A percentile compares a stretch with the other conserved stretches of the same genome.
Conservation (phyloP, 2,888 invertebrate species). For the Drosophila helvetica region DNA sequence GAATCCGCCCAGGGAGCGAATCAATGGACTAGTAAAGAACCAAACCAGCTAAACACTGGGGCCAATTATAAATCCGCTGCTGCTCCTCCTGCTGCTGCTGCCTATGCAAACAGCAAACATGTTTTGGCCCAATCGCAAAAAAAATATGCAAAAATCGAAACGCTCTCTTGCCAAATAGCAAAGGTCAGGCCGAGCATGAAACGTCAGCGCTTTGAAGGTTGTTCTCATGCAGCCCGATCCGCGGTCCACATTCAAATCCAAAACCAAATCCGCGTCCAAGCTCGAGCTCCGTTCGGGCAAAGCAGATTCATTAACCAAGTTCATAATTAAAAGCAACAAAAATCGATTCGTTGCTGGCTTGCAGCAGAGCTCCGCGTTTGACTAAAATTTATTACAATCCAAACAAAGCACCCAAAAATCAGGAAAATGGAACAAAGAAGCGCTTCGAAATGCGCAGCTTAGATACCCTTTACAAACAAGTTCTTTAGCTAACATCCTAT, state of each 20-base stretch:
- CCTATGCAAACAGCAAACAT: conserved; percentile 63
- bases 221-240: conserved; percentile 69
- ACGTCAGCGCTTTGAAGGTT: conserved; percentile 67
- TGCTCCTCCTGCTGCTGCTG: conserved; percentile 25
- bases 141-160: conserved; percentile 72
- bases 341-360: conserved; percentile 62
- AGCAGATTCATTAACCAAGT: conserved; percentile 51
- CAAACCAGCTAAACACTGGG: conserved; percentile 10
- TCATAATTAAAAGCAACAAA: conserved; percentile 60
- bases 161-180: conserved; percentile 60
- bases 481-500: neutral
- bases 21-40: conserved; percentile 24
- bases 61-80: conserved; percentile 37
- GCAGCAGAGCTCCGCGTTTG: conserved; percentile 43
- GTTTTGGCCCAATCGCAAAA: conserved; percentile 32
- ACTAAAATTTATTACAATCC: conserved; percentile 59
- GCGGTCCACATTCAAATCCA: conserved; percentile 54
- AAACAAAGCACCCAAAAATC: conserved; percentile 33
- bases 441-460: neutral
- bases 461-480: neutral
- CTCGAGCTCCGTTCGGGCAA: conserved; percentile 26
- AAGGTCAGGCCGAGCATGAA: conserved; percentile 66
- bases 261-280: conserved; percentile 2
- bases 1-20: conserved; percentile 33
- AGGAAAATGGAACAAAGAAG: neutral